Evolutionary conservation across 2,888 invertebrate genomes (phyloP).

Genomic region (Liodrosophila aerea): DNA sequence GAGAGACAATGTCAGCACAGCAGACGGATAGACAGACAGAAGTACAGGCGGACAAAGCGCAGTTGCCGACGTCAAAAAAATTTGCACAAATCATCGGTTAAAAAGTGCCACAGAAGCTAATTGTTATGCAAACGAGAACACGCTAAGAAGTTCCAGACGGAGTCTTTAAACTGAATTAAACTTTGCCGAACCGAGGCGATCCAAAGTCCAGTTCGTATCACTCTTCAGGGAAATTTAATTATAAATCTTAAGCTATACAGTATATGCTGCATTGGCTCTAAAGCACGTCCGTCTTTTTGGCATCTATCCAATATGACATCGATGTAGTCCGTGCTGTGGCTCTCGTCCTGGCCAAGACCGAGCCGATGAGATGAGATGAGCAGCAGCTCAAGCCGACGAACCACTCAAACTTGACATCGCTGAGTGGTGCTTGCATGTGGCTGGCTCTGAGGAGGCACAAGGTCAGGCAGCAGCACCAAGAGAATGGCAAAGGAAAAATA

Average conservation of each 20-base stretch:
- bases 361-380: slow-evolving; percentile 14
- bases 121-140: slow-evolving; percentile 63
- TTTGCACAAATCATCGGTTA: slow-evolving; percentile 68
- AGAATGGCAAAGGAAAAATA: slow-evolving; percentile 53
- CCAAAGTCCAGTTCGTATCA: slow-evolving; percentile 32
- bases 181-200: slow-evolving; percentile 17
- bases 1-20: background rate
- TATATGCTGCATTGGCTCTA: slow-evolving; percentile 22
- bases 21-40: background rate
- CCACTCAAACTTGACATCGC: slow-evolving; percentile 69
- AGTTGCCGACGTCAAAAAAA: slow-evolving; percentile 62
- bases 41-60: slow-evolving; percentile 46
- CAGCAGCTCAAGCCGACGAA: slow-evolving; percentile 25
- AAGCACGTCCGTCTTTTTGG: slow-evolving; percentile 41
- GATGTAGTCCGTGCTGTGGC: slow-evolving; percentile 38
- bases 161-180: slow-evolving; percentile 23
- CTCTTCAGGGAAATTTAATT: slow-evolving; percentile 37
- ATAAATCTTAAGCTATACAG: slow-evolving; percentile 40
- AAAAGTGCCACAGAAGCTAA: slow-evolving; percentile 50
- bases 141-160: slow-evolving; percentile 25
- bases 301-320: slow-evolving; percentile 59
- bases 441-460: slow-evolving; percentile 28
- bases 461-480: slow-evolving; percentile 27
- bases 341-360: background rate
- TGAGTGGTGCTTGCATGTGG: slow-evolving; percentile 4